Percentiles rank a stretch among this genome's conserved stretches.
Conservation (phyloP, 2,113 vertebrate genomes). For the Colinus virginianus region DNA sequence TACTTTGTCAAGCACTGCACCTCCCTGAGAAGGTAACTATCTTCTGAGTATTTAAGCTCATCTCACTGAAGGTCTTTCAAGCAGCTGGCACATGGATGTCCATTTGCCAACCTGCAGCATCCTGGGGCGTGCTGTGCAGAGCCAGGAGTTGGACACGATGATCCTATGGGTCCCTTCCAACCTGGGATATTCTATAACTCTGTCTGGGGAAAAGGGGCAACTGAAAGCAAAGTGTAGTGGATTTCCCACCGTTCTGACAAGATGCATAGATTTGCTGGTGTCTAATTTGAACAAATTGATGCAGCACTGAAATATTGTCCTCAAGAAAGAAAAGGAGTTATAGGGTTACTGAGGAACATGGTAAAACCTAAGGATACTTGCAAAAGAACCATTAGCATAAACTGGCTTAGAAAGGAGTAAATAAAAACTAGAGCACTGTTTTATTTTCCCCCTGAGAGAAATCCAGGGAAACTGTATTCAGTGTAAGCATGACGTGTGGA, state of each 20-base stretch:
- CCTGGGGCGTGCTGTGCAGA: no score
- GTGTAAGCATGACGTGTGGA: accelerated
- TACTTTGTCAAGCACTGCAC: not conserved
- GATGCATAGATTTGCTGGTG: not conserved
- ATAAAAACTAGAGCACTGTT: not conserved
- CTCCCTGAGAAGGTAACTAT: not conserved
- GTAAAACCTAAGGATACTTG: not conserved
- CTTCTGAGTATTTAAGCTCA: not conserved
- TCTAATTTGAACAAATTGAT: not conserved
- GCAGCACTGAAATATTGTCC: not conserved
- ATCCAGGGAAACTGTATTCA: not conserved
- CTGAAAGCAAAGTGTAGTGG: not conserved
- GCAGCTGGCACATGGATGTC: not conserved
- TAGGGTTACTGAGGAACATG: not conserved
- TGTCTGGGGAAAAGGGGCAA: not conserved
- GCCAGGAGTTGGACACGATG: no score
- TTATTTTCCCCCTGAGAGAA: not conserved
- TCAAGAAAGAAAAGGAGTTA: not conserved
- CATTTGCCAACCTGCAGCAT: not conserved
- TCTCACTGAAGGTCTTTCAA: not conserved
- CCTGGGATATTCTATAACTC: not conserved
- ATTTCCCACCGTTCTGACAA: not conserved
- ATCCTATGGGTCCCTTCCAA: no score
- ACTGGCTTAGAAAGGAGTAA: not conserved
- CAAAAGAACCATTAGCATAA: not conserved